Evolutionary conservation across 2,797 vertebrate species (phyloP), one percentile per base, ranked within the genome.

Genomic region (Ataeniobius toweri): DNA sequence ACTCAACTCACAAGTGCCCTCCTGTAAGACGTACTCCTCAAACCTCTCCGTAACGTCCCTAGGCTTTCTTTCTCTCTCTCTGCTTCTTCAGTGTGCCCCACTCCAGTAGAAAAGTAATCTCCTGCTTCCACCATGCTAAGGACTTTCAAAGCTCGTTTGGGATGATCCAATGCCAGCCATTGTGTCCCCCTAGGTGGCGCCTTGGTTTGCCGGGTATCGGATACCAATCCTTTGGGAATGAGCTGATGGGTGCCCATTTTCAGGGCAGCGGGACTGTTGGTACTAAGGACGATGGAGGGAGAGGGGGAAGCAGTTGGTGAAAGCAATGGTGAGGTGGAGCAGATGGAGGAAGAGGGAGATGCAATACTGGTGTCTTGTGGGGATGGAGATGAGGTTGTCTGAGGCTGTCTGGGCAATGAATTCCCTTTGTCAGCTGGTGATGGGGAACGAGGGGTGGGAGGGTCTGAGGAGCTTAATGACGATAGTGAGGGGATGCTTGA

Each of bases 1-100:
- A 97, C 89, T 1, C 96, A 97, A 36, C 96, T 99, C 22, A 97
- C 97, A 81, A 99, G 97, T 0, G 98, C 98, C 26, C 95, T 94
- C 72, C 98, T 96, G 65, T 99, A 99, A 0, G 98, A 99, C 0
- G 97, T 99, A 39, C 97, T 98, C 82, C 98, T 94, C 86, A 98
- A 93, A 26, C 96, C 97, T 59, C 98, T 93, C 70, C 89, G 93
- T 48, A 98, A 88, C 1, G 93, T 79, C 1, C 96, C 97, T 0
- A 96, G 94, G 65, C 95, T 96, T 36, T 94, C 80, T 16, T 91
- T 95, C 0, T 93, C 92, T 0, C 95, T 95, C 0, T 96, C 95
- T 1, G 90, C 88, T 3, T 90, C 94, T 7, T 91, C 90, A 3
- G 91, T 84, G 0, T 6, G 72, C 26, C 56, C 75, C 55, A 75